Conservation (phyloP, 2,797 vertebrate species). For the Emydoidea blandingii region DNA sequence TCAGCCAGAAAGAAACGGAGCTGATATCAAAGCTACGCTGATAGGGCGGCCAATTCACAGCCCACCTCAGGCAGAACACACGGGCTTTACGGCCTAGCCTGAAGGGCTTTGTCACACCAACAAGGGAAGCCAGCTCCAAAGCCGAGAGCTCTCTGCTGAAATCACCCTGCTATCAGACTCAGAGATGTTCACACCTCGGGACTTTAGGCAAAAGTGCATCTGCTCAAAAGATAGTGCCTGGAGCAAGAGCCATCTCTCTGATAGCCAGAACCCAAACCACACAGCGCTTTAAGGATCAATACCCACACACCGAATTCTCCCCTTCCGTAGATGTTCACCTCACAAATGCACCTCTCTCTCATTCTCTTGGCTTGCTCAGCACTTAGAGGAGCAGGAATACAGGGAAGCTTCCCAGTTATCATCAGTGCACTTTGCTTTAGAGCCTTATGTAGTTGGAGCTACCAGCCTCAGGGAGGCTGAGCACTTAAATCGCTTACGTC, state of each 20-base stretch:
- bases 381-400: not conserved
- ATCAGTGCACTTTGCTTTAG: not conserved
- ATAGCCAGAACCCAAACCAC: not conserved
- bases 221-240: not conserved
- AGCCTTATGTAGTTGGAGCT: not conserved
- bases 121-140: not conserved
- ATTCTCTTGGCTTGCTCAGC: not conserved
- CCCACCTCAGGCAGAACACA: not conserved
- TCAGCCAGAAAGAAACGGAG: not conserved
- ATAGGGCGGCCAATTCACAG: no score
- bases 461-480: accelerated
- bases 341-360: not conserved
- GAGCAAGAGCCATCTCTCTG: not conserved
- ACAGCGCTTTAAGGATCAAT: not conserved
- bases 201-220: not conserved
- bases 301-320: not conserved
- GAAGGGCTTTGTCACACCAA: not conserved
- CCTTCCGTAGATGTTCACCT: not conserved
- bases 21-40: not conserved
- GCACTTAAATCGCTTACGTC: accelerated
- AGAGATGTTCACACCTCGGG: not conserved
- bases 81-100: not conserved
- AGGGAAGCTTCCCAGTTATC: not conserved
- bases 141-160: not conserved
- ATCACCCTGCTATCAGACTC: not conserved